A percentile compares a stretch with the other conserved stretches of the same genome.
These are phyloP conservation scores for Parnassius apollo DNA, from an alignment of 2,888 invertebrate genomes.

Conservation along the genomic window DNA sequence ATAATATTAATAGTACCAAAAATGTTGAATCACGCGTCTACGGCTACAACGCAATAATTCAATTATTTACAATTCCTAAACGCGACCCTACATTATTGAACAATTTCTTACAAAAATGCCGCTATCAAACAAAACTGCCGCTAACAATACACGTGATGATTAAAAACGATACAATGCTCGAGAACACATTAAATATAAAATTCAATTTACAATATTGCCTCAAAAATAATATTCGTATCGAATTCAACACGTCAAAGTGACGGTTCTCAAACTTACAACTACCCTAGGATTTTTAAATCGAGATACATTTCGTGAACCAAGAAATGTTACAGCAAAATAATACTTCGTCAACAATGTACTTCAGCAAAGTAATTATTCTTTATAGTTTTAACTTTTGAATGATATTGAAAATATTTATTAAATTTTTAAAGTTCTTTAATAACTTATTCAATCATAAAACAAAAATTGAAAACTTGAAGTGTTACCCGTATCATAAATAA, in stretches of 20 bases:
- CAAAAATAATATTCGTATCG: neutral
- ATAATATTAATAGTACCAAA: neutral
- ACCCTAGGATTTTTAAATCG: too few relatives aligned
- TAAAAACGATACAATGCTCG: conserved; percentile 1
- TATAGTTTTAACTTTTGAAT: too few relatives aligned
- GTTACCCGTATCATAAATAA: too few relatives aligned
- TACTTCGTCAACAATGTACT: too few relatives aligned
- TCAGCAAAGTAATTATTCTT: too few relatives aligned
- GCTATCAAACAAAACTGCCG: conserved; percentile 5
- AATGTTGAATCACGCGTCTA: conserved; percentile 8
- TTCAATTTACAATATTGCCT: conserved; percentile 3
- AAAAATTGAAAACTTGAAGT: too few relatives aligned
- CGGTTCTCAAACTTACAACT: neutral
- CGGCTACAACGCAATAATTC: conserved; percentile 4
- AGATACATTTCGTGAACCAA: too few relatives aligned
- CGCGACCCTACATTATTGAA: conserved; percentile 9
- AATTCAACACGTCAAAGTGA: conserved; percentile 1
- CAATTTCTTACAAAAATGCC: conserved; percentile 22
- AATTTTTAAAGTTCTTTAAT: too few relatives aligned
- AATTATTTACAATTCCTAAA: conserved; percentile 25
- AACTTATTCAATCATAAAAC: too few relatives aligned
- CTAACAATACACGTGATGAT: conserved; percentile 4
- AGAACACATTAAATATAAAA: conserved; percentile 10
- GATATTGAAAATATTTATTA: too few relatives aligned
- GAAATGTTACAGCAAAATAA: too few relatives aligned